A percentile compares a stretch with the other conserved stretches of the same genome.
phyloP scores from a whole-genome alignment of 2,888 invertebrate species.

The Muscina levida region DNA sequence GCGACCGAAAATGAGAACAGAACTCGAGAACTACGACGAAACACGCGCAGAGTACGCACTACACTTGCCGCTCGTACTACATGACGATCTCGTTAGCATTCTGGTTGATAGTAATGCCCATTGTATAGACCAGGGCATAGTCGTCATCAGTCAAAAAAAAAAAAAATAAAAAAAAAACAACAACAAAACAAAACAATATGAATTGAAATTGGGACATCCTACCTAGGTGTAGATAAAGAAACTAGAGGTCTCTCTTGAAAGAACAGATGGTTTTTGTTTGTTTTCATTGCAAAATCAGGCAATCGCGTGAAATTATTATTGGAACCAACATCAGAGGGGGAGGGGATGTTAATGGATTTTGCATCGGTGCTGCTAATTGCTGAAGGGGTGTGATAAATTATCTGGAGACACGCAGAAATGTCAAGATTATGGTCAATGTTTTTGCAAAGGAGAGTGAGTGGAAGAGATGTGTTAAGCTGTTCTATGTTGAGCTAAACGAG shows the following conservation, averaged over 20 bases:
- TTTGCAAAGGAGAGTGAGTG: too few relatives aligned
- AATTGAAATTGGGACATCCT: background rate
- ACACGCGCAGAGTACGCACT: constrained; percentile 52
- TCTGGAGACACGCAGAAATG: constrained; percentile 18
- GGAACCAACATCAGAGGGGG: background rate
- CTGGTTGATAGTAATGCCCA: background rate
- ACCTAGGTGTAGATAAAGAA: too few relatives aligned
- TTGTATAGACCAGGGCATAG: background rate
- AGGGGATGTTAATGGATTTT: background rate
- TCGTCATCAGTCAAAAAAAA: constrained; percentile 48
- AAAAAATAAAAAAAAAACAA: constrained; percentile 13
- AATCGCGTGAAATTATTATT: background rate
- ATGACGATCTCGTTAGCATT: constrained; percentile 18
- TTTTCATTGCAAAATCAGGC: background rate
- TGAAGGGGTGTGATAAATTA: background rate
- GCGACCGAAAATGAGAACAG: constrained; percentile 24
- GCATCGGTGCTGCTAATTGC: background rate
- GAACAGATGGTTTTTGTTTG: constrained; percentile 5
- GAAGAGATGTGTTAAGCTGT: background rate
- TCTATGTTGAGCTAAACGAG: too few relatives aligned
- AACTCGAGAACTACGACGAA: background rate
- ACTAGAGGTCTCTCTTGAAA: too few relatives aligned
- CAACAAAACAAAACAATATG: constrained; percentile 1
- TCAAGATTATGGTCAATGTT: constrained; percentile 43
- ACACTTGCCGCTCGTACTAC: constrained; percentile 11